A percentile compares a stretch with the other conserved stretches of the same genome.
Conservation (phyloP, 2,113 vertebrate genomes). For the Bambusicola thoracicus region DNA sequence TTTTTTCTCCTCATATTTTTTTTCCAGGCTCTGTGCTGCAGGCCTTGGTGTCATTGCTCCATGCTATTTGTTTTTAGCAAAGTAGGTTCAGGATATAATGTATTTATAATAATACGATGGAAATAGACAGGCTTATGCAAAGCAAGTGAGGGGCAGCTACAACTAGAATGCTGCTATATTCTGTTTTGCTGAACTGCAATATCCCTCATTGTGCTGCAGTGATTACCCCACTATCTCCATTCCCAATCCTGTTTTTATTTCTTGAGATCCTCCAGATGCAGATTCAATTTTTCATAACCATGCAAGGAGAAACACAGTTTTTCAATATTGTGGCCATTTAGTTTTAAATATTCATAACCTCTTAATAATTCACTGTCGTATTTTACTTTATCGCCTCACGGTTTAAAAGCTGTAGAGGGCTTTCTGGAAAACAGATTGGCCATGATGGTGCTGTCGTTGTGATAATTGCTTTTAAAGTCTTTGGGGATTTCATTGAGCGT, state of each 20-base stretch:
- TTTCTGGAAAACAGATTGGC: background rate
- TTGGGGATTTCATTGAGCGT: background rate
- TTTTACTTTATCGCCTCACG: conserved; percentile 47
- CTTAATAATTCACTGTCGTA: conserved; percentile 59
- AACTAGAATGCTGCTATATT: background rate
- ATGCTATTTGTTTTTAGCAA: background rate
- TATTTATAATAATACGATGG: background rate
- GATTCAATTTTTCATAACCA: background rate
- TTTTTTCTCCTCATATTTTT: background rate
- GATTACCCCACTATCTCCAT: background rate
- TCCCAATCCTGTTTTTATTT: background rate
- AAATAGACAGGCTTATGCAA: background rate
- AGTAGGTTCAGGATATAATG: background rate
- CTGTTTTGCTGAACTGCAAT: background rate
- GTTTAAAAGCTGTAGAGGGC: background rate
- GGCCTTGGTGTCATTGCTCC: background rate
- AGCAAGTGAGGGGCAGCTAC: background rate
- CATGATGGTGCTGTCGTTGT: background rate
- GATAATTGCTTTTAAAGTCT: background rate
- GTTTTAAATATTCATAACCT: conserved; percentile 53
- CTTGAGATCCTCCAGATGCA: background rate
- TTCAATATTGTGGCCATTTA: conserved; percentile 2
- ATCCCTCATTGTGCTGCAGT: background rate
- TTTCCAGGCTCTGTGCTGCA: background rate
- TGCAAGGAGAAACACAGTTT: background rate